phyloP scores from a whole-genome alignment of 2,797 vertebrate species.

The Fringilla coelebs region DNA sequence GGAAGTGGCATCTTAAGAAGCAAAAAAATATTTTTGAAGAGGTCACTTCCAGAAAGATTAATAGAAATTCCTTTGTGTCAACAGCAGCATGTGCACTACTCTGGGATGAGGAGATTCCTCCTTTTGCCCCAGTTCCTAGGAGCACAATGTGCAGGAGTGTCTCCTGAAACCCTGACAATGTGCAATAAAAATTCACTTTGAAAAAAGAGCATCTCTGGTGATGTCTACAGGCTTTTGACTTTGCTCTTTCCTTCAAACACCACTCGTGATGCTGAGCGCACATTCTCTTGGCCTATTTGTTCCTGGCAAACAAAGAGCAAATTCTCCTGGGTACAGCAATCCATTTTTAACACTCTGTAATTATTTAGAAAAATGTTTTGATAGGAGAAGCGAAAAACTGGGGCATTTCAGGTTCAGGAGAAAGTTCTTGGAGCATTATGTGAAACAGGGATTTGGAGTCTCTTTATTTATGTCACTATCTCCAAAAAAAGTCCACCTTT shows the following conservation, averaged over 20 bases:
- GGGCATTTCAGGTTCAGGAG: constrained; percentile 47
- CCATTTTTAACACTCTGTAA: constrained; percentile 61
- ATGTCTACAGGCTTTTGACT: constrained; percentile 52
- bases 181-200: constrained; percentile 16
- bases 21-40: constrained; percentile 4
- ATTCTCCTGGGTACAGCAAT: constrained; percentile 53
- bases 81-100: not conserved
- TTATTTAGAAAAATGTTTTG: constrained; percentile 65
- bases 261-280: constrained; percentile 53
- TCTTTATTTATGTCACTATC: not conserved
- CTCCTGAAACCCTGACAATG: not conserved
- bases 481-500: not conserved
- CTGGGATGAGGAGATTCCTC: not conserved
- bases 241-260: constrained; percentile 64
- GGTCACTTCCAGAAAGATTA: not conserved
- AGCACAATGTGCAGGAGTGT: not conserved
- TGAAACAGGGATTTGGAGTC: not conserved
- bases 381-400: constrained; percentile 39
- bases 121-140: not conserved
- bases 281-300: constrained; percentile 61
- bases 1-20: not conserved
- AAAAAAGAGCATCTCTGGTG: not conserved
- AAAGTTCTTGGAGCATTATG: not conserved
- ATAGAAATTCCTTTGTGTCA: not conserved
- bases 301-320: constrained; percentile 61